Percentiles rank a stretch among this genome's conserved stretches.
Conservation (phyloP, 2,888 invertebrate genomes). For the Slavum lentiscoides region DNA sequence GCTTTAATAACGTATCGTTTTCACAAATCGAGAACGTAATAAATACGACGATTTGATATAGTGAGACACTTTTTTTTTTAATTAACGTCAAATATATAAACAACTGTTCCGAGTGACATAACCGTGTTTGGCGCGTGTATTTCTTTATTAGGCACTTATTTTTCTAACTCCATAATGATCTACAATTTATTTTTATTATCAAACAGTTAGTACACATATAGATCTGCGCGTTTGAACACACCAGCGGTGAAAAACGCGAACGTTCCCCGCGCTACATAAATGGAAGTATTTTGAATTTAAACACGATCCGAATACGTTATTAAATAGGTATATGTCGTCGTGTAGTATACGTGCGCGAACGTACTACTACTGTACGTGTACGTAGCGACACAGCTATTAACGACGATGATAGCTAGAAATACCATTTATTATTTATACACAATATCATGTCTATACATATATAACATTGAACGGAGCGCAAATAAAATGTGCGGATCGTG, state of each 20-base stretch:
- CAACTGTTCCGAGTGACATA: background rate
- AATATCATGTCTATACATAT: too few species aligned
- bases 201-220: background rate
- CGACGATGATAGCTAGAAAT: constrained; percentile 2
- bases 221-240: background rate
- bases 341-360: background rate
- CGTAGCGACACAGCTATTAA: background rate
- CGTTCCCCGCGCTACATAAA: background rate
- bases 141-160: background rate
- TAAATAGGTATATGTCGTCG: background rate
- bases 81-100: too few species aligned
- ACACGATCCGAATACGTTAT: constrained; percentile 35
- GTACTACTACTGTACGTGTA: background rate
- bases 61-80: too few species aligned
- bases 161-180: background rate
- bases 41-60: too few species aligned
- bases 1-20: too few species aligned
- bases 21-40: too few species aligned
- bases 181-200: background rate
- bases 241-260: background rate
- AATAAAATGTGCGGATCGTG: too few species aligned
- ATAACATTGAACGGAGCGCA: background rate
- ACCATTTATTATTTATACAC: background rate
- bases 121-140: constrained; percentile 15
- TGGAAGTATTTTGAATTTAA: constrained; percentile 27